phyloP scores from a whole-genome alignment of 2,888 invertebrate genomes.

The Eupithecia subumbrata region DNA sequence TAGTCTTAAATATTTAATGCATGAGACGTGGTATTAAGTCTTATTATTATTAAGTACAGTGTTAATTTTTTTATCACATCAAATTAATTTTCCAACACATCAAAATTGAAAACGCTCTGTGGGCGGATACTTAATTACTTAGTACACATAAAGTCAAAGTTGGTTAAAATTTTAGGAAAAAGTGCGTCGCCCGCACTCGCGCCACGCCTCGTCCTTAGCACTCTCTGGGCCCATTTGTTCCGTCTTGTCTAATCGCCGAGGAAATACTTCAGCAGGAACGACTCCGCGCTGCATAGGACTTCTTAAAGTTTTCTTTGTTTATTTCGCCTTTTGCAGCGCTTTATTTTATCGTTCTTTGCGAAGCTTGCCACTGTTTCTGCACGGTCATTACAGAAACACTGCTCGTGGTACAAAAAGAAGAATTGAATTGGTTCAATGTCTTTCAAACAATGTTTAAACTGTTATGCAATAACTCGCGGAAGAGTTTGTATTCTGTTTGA shows the following conservation, averaged over 20 bases:
- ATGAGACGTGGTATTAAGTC: too few species aligned
- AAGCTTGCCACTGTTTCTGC: neutral
- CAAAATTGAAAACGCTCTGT: too few species aligned
- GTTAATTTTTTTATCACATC: too few species aligned
- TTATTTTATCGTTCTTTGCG: neutral
- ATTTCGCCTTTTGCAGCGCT: neutral
- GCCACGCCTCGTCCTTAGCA: neutral
- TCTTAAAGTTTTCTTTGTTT: slow-evolving; percentile 4
- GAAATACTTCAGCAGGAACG: slow-evolving; percentile 34
- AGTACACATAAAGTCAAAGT: too few species aligned
- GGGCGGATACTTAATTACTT: too few species aligned
- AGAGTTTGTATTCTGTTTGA: neutral
- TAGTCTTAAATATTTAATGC: too few species aligned
- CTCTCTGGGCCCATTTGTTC: neutral
- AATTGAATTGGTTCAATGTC: neutral
- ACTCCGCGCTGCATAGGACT: slow-evolving; percentile 18
- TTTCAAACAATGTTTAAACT: neutral
- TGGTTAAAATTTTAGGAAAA: too few species aligned
- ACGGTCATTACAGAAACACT: neutral
- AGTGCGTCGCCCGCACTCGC: neutral
- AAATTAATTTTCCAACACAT: too few species aligned
- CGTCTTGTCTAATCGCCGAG: slow-evolving; percentile 40
- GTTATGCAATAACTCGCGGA: neutral
- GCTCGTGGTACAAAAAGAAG: neutral
- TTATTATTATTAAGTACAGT: too few species aligned